These are phyloP conservation scores for Cassiopea andromeda DNA, from an alignment of 30 jellyfish, hydroid and myxozoan species.

Conservation along the genomic window DNA sequence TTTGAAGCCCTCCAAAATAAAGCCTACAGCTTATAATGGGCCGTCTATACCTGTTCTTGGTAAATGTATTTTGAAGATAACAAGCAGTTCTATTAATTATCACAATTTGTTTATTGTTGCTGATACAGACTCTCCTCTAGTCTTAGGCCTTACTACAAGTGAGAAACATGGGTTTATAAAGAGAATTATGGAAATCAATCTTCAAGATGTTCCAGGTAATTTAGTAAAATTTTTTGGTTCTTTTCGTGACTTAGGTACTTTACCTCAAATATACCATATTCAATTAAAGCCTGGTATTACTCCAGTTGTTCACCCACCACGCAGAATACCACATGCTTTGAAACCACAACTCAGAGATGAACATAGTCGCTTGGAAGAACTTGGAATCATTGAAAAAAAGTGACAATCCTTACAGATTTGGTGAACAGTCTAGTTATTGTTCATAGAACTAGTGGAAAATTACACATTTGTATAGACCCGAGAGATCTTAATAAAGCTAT, in stretches of 20 bases:
- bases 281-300: slow-evolving; percentile 25
- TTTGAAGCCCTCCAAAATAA: slow-evolving; percentile 33
- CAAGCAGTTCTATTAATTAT: slow-evolving; percentile 18
- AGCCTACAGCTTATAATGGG: slow-evolving; percentile 58
- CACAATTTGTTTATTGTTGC: slow-evolving; percentile 34
- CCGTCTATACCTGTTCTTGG: slow-evolving; percentile 55
- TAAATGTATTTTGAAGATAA: slow-evolving; percentile 37
- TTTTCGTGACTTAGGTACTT: slow-evolving; percentile 48
- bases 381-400: no score
- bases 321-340: no score
- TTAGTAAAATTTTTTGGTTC: slow-evolving; percentile 36
- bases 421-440: no score
- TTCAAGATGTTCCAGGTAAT: slow-evolving; percentile 31
- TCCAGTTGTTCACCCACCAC: slow-evolving; percentile 23
- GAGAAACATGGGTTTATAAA: slow-evolving; percentile 21
- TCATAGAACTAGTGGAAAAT: no score
- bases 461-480: no score
- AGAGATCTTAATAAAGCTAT: no score
- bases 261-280: slow-evolving; percentile 47
- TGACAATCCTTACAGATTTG: no score
- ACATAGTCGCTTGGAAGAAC: no score
- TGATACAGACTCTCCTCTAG: slow-evolving; percentile 60
- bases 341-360: no score
- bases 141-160: slow-evolving; percentile 44
- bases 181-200: slow-evolving; percentile 37